Evolutionary conservation across 2,888 invertebrate species (phyloP).

Genomic region (Drosophila nigricruria): DNA sequence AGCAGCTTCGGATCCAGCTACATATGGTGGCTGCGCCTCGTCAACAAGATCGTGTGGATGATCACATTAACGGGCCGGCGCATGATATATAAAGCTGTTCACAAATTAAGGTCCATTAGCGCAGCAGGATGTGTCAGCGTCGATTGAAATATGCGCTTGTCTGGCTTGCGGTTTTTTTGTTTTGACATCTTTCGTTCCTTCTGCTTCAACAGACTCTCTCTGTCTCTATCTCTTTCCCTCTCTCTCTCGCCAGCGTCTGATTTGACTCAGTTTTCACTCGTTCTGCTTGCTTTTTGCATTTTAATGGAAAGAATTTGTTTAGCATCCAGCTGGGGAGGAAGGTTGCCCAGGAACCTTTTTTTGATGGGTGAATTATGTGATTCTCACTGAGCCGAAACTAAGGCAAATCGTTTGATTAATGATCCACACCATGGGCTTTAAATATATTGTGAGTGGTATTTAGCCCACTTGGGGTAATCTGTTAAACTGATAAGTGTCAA

Average conservation of each 20-base stretch:
- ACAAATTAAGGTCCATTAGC: constrained; percentile 84
- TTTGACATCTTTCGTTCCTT: constrained; percentile 72
- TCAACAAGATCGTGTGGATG: constrained; percentile 76
- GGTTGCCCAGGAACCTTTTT: constrained; percentile 51
- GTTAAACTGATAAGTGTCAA: constrained; percentile 4
- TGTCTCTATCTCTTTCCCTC: neutral
- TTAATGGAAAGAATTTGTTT: constrained; percentile 72
- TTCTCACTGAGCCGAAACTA: constrained; percentile 53
- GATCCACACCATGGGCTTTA: constrained; percentile 34
- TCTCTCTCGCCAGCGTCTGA: constrained; percentile 1
- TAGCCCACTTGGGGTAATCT: constrained; percentile 25
- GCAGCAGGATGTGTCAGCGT: constrained; percentile 82
- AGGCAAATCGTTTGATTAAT: constrained; percentile 72
- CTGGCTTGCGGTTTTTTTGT: constrained; percentile 76
- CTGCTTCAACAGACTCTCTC: constrained; percentile 21
- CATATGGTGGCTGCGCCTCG: constrained; percentile 28
- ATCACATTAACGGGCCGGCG: constrained; percentile 77
- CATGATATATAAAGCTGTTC: constrained; percentile 82
- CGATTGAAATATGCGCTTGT: constrained; percentile 81
- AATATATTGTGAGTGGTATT: constrained; percentile 21
- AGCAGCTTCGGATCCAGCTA: constrained; percentile 20
- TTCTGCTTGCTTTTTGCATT: constrained; percentile 58
- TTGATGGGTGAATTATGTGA: constrained; percentile 54
- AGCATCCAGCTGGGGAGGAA: constrained; percentile 29
- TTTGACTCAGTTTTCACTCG: constrained; percentile 44